Evolutionary conservation across 2,113 vertebrate genomes (phyloP).

Genomic region (Motacilla alba): DNA sequence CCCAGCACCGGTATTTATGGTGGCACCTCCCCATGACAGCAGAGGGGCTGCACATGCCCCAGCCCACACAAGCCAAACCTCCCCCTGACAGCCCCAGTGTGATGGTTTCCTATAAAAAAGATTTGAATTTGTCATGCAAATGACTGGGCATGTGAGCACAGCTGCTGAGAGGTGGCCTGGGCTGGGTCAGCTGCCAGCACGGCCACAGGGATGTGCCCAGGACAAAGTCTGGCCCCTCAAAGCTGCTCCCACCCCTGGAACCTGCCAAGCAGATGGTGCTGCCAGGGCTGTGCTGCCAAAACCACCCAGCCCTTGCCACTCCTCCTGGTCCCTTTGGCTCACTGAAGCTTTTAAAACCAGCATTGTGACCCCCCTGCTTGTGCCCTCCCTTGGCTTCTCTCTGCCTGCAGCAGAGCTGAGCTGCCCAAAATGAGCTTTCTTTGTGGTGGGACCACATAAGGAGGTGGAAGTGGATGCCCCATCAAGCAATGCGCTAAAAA

Average conservation of each 20-base stretch:
- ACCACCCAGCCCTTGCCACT: rapidly evolving
- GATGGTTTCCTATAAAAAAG: not conserved
- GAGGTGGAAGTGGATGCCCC: not conserved
- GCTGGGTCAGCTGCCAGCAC: not conserved
- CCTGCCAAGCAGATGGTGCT: not conserved
- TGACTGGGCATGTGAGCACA: not conserved
- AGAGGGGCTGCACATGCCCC: not conserved
- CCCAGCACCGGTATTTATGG: not conserved
- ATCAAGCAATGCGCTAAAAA: not conserved
- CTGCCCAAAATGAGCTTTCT: not conserved
- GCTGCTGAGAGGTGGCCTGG: not conserved
- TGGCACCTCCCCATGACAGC: not conserved
- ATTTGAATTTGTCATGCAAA: conserved; percentile 22
- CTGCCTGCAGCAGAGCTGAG: not conserved
- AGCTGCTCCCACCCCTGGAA: not conserved
- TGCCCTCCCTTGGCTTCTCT: not conserved
- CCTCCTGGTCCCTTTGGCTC: not conserved
- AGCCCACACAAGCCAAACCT: not conserved
- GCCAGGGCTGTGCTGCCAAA: not conserved
- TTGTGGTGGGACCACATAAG: rapidly evolving
- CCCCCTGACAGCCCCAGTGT: not conserved
- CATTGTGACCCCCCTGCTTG: rapidly evolving
- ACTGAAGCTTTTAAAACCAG: not conserved
- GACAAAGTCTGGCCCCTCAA: not conserved
- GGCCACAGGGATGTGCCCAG: not conserved